Percentiles rank a stretch among this genome's conserved stretches.
Conservation (phyloP, 2,113 vertebrate genomes). For the Xiphorhynchus elegans region DNA sequence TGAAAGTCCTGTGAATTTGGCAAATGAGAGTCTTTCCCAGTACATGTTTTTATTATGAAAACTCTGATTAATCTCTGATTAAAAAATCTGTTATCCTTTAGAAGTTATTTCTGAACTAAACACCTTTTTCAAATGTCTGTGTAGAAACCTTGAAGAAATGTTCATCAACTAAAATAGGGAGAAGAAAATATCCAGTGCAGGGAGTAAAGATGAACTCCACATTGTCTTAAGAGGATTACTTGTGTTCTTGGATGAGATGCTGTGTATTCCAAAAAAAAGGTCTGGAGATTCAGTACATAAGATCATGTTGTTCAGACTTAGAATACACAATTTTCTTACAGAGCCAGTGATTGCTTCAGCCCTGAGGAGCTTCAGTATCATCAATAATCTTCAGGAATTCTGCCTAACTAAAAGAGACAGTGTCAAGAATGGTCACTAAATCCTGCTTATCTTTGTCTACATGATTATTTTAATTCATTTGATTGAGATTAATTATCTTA, state of each 20-base stretch:
- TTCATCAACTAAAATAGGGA: not conserved
- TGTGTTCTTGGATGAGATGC: not conserved
- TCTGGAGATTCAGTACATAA: not conserved
- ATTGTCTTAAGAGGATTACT: not conserved
- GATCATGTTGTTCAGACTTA: not conserved
- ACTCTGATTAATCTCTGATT: not conserved
- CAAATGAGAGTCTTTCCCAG: not conserved
- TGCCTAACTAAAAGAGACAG: slow-evolving; percentile 27
- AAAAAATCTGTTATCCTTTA: not conserved
- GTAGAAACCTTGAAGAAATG: not conserved
- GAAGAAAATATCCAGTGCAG: rapidly evolving
- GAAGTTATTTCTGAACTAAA: slow-evolving; percentile 18
- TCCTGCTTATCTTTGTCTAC: slow-evolving; percentile 42
- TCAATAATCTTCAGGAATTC: slow-evolving; percentile 33
- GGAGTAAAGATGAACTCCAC: not conserved
- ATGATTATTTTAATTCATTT: slow-evolving; percentile 47
- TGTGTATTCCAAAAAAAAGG: not conserved
- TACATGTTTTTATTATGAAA: not conserved
- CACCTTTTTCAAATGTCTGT: not conserved
- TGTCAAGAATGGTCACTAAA: slow-evolving; percentile 38
- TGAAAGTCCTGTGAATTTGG: not conserved
- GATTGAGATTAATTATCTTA: slow-evolving; percentile 49
- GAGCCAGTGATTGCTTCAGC: not conserved
- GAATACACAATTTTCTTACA: not conserved
- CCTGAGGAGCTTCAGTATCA: not conserved